phyloP scores from a whole-genome alignment of 1,140 invertebrate species.

The Littorina saxatilis region DNA sequence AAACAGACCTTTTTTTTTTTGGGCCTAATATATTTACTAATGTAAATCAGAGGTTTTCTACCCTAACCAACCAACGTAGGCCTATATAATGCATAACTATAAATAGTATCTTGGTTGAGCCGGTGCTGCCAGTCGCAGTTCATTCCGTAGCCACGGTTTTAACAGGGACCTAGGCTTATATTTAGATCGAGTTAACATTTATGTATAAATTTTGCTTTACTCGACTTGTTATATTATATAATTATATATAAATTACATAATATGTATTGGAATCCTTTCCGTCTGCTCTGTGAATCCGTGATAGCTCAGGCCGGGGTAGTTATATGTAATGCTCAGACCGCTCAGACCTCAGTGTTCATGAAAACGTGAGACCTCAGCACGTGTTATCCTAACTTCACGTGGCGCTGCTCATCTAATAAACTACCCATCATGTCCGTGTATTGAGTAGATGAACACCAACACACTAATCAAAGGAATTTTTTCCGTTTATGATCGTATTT shows the following conservation, averaged over 20 bases:
- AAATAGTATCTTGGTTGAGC: too few relatives aligned
- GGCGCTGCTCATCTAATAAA: not conserved
- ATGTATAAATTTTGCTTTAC: not conserved
- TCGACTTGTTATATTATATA: not conserved
- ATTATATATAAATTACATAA: not conserved
- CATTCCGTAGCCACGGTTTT: too few relatives aligned
- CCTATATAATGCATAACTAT: too few relatives aligned
- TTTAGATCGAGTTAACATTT: not conserved
- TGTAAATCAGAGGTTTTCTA: too few relatives aligned
- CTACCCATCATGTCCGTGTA: not conserved
- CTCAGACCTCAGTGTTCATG: too few relatives aligned
- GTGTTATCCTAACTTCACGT: not conserved
- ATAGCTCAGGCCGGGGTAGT: not conserved
- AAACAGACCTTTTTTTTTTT: too few relatives aligned
- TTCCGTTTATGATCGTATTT: too few relatives aligned
- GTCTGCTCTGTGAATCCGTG: not conserved
- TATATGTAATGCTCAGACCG: too few relatives aligned
- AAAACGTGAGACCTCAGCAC: constrained; percentile 33
- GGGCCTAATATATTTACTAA: too few relatives aligned
- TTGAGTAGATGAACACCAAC: not conserved
- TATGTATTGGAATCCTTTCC: not conserved
- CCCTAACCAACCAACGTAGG: too few relatives aligned
- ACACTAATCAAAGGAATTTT: not conserved
- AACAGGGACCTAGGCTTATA: too few relatives aligned
- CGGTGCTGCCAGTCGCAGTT: too few relatives aligned